Evolutionary conservation across 2,797 vertebrate species (phyloP), one percentile per base, ranked within the genome.

Genomic region (Pangasius mekongensis): DNA sequence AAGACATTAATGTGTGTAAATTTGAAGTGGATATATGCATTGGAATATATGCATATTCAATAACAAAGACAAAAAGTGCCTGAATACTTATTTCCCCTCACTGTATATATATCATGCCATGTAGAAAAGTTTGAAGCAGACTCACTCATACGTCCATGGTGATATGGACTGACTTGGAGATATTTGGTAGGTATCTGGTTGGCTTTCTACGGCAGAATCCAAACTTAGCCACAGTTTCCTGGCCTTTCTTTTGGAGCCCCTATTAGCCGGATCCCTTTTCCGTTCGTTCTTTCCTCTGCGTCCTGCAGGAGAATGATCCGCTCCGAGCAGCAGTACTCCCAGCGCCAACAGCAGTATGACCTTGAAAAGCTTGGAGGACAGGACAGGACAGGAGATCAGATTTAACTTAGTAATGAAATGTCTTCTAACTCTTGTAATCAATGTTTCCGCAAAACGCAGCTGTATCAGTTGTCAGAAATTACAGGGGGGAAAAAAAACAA

Each of bases 141-240:
- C 95, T 94, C 88, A 96, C 96, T 64, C 94, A 92, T 94, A 95
- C 0, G 78, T 94, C 96, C 96, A 96, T 0, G 96, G 96, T 0
- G 95, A 94, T 85, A 95, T 89, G 89, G 96, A 96, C 81, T 83
- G 91, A 74, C 82, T 94, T 88, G 93, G 89, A 33, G 85, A 54
- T 0, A 90, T 64, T n/a, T 24, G 22, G 2, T 87, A 20, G 27
- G 0, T 1, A 3, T 10, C 24, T 56, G 52, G 60, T 6, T 0
- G n/a, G 20, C 11, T 67, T n/a, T 39, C 1, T 0, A 82, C 2
- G 5, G 83, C 18, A 4, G 76, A 7, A n/a, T 87, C 39, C 56
- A 87, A 1, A 56, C 0, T 13, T 5, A 91, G 22, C 58, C 47
- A 77, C 5, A 54, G 30, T 18, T 22, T 22, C 22, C 27, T 56